Percentiles rank a stretch among this genome's conserved stretches.
phyloP scores from a whole-genome alignment of 2,113 vertebrate genomes.

The Australoheros scitulus region DNA sequence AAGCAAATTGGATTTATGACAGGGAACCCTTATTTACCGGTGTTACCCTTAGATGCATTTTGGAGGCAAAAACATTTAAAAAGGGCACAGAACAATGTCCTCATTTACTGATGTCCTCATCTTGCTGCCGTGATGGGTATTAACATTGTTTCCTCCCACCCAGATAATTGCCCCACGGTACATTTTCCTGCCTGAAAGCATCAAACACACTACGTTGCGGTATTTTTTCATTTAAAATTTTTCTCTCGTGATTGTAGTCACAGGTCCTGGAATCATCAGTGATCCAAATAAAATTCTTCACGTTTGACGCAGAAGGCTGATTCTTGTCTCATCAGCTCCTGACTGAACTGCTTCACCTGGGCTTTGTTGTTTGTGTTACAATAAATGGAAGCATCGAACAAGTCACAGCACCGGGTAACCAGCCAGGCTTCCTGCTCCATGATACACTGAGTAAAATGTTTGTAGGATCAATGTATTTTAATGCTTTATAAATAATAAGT shows the following conservation, averaged over 20 bases:
- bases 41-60: neutral
- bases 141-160: neutral
- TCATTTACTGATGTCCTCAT: neutral
- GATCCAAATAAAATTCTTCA: neutral
- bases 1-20: conserved; percentile 33
- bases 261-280: neutral
- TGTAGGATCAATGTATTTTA: neutral
- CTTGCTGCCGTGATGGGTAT: neutral
- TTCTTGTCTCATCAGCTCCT: neutral
- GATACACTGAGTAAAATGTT: neutral
- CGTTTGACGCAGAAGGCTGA: neutral
- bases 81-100: neutral
- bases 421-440: neutral
- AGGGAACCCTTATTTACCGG: conserved; percentile 18
- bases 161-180: neutral
- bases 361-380: neutral
- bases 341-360: too few species aligned
- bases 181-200: neutral
- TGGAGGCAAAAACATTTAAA: neutral
- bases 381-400: conserved; percentile 2
- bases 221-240: neutral
- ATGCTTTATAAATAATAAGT: neutral
- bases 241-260: neutral
- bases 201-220: neutral
- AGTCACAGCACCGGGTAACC: neutral